These are phyloP conservation scores for Caenorhabditis elegans DNA, from an alignment of 1,140 invertebrate species.

Conservation along the genomic window DNA sequence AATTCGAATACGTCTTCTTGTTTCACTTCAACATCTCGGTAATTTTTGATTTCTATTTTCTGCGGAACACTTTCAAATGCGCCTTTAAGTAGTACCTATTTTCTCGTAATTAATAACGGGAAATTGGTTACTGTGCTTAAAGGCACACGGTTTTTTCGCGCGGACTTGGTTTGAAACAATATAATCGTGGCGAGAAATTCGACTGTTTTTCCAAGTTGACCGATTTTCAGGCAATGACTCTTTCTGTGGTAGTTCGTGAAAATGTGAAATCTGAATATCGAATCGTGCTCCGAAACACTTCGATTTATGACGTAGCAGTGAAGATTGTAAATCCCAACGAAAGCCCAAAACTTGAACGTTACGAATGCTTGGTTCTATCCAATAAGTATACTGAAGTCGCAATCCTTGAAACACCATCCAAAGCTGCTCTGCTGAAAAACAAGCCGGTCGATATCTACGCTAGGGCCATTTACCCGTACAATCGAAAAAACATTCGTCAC, in stretches of 20 bases:
- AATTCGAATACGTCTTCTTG: background rate
- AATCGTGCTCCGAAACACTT: conserved; percentile 7
- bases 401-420: conserved; percentile 13
- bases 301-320: conserved; percentile 15
- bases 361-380: conserved; percentile 3
- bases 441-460: conserved; percentile 9
- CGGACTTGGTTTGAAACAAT: no score
- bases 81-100: no score
- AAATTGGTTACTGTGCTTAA: no score
- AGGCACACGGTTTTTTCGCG: no score
- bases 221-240: background rate
- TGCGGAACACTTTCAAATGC: no score
- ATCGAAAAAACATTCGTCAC: conserved; percentile 20
- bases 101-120: no score
- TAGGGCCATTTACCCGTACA: conserved; percentile 10
- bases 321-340: conserved; percentile 6
- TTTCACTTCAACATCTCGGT: background rate
- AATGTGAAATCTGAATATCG: conserved; percentile 14
- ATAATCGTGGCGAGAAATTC: no score
- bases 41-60: background rate
- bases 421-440: background rate
- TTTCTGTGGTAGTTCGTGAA: background rate
- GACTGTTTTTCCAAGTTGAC: background rate
- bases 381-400: conserved; percentile 14
- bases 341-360: conserved; percentile 14